Evolutionary conservation across 2,888 invertebrate species (phyloP).

Genomic region (Standfussiana lucernea): DNA sequence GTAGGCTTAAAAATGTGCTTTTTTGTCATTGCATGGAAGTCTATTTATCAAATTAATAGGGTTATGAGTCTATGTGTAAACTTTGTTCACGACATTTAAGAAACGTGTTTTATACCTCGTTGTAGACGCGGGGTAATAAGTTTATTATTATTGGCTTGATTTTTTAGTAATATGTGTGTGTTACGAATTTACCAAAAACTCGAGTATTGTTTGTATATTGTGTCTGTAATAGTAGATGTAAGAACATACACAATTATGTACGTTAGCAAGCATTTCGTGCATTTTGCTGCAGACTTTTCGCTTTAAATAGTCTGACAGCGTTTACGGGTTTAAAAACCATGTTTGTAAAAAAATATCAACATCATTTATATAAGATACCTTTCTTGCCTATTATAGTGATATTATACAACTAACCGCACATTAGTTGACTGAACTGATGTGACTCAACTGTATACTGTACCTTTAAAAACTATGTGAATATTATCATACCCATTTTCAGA

Average conservation of each 20-base stretch:
- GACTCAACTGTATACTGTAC: not conserved
- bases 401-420: not conserved
- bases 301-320: not conserved
- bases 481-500: not conserved
- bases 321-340: constrained; percentile 13
- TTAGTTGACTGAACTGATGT: not conserved
- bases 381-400: constrained; percentile 6
- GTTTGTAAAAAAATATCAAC: not conserved
- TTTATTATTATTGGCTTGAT: not conserved
- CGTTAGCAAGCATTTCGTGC: not conserved
- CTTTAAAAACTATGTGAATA: not conserved
- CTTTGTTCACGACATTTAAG: not conserved
- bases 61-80: not conserved
- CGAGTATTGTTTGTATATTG: not conserved
- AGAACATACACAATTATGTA: constrained; percentile 4
- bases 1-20: no score
- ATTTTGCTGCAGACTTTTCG: not conserved
- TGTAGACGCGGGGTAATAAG: not conserved
- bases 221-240: not conserved
- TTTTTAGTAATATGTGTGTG: not conserved
- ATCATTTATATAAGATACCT: not conserved
- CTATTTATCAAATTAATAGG: no score
- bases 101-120: not conserved
- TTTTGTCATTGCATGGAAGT: not conserved
- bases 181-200: constrained; percentile 17